These are phyloP conservation scores for Slavum lentiscoides DNA, from an alignment of 2,888 invertebrate genomes.

Conservation along the genomic window DNA sequence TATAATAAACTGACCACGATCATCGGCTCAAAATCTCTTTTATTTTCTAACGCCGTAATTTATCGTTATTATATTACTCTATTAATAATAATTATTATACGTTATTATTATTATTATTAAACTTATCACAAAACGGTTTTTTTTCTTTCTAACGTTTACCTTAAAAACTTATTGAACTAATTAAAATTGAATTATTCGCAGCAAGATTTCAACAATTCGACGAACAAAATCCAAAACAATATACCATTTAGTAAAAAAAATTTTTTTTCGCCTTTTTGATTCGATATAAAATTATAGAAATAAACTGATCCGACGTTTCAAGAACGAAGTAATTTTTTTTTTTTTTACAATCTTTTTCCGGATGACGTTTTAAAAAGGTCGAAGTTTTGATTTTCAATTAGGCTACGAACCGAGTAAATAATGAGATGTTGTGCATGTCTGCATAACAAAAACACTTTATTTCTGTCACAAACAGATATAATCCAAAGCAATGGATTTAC, in stretches of 20 bases:
- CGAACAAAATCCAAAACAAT: neutral
- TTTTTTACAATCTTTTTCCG: conserved; percentile 1
- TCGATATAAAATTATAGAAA: neutral
- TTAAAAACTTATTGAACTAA: no score
- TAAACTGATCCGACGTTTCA: neutral
- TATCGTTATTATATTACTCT: no score
- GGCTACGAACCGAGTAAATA: neutral
- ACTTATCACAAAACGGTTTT: no score
- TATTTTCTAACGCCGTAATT: no score
- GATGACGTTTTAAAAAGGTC: neutral
- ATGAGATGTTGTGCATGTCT: neutral
- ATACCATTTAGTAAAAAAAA: neutral
- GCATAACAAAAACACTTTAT: neutral
- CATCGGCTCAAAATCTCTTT: no score
- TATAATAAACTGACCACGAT: no score
- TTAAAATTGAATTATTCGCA: neutral
- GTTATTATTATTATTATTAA: no score
- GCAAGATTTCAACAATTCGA: neutral
- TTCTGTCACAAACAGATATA: conserved; percentile 12
- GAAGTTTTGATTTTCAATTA: neutral
- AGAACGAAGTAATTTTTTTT: neutral
- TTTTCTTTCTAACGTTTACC: no score
- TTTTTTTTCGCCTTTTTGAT: neutral
- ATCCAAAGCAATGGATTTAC: neutral
- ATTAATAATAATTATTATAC: no score